Evolutionary conservation across 23 tunicate genomes (phyloP), one percentile per base, ranked within the genome.

Genomic region (Halocynthia roretzi): DNA sequence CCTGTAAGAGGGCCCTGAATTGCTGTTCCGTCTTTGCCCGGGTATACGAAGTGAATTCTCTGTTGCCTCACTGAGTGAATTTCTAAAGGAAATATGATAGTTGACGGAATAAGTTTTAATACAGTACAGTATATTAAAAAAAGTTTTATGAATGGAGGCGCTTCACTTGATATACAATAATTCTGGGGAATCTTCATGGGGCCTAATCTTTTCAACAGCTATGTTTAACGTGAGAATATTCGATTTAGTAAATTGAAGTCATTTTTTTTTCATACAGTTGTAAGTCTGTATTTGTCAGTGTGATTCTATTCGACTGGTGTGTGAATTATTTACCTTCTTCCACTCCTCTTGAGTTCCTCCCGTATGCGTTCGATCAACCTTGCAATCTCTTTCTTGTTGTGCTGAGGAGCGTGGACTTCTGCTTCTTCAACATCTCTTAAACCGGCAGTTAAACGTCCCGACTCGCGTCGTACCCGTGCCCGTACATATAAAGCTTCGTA

Each of bases 401-500:
- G 84, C 8, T 79, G 66, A 18, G 92, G 92, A 31, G 98, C 98
- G 31, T 56, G 65, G 10, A 68, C 69, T 71, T 86, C 98, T 5
- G 98, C 98, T 17, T 92, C 92, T 51, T 82, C 80, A 56, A 83
- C 81, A 71, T 92, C 98, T 69, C 85, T 76, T 62, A 92, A 62
- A 6, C 92, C 98, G 6, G 82, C 79, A 11, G 78, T 61, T 8
- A 86, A 72, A 17, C 86, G 80, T 6, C 71, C 69, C 44, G 67
- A 62, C 54, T 92, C 98, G 8, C 90, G 71, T 15, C 89, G 84
- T 18, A 91, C 97, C 8, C 99, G 86, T 8, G 93, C 83, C 44
- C 99, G 75, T 7, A 84, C 99, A 72, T 88, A 96, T 50, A 85
- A 58, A 7, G 99, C 99, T 83, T 96, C 96, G 77, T 85, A 82